phyloP scores from a whole-genome alignment of 2,113 vertebrate species.

The Callipepla californica region DNA sequence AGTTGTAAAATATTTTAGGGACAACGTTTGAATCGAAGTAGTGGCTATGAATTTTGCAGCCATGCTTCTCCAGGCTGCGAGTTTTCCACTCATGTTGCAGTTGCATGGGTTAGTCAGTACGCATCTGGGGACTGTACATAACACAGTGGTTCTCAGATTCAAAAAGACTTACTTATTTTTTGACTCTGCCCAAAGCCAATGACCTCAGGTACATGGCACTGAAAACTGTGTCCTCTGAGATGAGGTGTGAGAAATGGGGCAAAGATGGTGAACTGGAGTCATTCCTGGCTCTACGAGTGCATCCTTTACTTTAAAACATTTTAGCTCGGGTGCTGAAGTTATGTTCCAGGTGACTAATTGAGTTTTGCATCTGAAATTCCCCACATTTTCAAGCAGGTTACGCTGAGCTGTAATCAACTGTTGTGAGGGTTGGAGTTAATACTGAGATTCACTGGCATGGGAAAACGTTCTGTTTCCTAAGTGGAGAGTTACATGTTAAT shows the following conservation, averaged over 20 bases:
- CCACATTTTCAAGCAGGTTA: slow-evolving; percentile 10
- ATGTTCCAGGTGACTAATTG: neutral
- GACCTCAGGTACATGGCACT: rapidly evolving
- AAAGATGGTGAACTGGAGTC: neutral
- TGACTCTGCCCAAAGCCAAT: neutral
- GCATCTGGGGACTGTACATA: neutral
- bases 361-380: slow-evolving; percentile 26
- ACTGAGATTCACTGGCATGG: neutral
- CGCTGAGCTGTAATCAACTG: neutral
- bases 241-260: neutral
- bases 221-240: neutral
- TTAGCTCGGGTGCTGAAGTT: slow-evolving; percentile 21
- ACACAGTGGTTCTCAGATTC: neutral
- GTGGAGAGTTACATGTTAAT: neutral
- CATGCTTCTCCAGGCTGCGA: neutral
- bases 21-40: rapidly evolving
- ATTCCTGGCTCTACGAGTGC: neutral
- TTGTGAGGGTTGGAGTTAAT: neutral
- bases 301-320: neutral
- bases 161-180: neutral
- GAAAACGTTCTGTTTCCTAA: neutral
- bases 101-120: neutral
- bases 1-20: neutral
- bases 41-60: neutral
- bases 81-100: neutral